phyloP scores from a whole-genome alignment of 2,888 invertebrate species.

The Drosophila tripunctata region DNA sequence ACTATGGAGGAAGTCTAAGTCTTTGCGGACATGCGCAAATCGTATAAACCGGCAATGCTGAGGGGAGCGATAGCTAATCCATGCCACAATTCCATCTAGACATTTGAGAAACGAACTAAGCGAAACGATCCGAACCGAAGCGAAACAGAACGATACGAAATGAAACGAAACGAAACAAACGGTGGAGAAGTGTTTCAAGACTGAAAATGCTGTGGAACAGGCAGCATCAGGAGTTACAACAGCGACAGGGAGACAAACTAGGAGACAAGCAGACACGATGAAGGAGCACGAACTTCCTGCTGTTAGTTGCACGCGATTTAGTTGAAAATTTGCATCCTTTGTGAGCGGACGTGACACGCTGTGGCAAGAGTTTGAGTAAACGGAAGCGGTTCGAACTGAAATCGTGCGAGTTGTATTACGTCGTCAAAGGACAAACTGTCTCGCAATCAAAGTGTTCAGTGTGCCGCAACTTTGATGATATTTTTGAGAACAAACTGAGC shows the following conservation, averaged over 20 bases:
- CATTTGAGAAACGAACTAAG: background rate
- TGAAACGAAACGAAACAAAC: constrained; percentile 16
- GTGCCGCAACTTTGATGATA: constrained; percentile 28
- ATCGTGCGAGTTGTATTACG: constrained; percentile 27
- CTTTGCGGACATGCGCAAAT: constrained; percentile 46
- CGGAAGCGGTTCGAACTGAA: constrained; percentile 36
- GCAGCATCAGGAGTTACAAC: constrained; percentile 15
- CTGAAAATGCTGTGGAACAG: constrained; percentile 32
- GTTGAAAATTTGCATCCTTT: constrained; percentile 74
- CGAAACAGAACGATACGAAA: constrained; percentile 1
- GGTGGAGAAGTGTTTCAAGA: constrained; percentile 7
- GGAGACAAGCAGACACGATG: constrained; percentile 14
- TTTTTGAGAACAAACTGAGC: constrained; percentile 20
- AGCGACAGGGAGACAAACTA: constrained; percentile 14
- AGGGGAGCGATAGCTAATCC: constrained; percentile 6
- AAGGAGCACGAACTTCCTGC: constrained; percentile 44
- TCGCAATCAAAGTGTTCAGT: constrained; percentile 12
- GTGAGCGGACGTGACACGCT: constrained; percentile 65
- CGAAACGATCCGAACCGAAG: background rate
- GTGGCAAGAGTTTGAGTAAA: constrained; percentile 1
- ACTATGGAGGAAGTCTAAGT: constrained; percentile 25
- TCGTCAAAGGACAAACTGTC: constrained; percentile 7
- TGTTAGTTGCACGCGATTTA: constrained; percentile 53
- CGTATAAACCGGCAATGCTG: constrained; percentile 22
- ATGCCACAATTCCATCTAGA: constrained; percentile 2